Evolutionary conservation across 2,888 invertebrate genomes (phyloP).

Genomic region (Abrostola tripartita): DNA sequence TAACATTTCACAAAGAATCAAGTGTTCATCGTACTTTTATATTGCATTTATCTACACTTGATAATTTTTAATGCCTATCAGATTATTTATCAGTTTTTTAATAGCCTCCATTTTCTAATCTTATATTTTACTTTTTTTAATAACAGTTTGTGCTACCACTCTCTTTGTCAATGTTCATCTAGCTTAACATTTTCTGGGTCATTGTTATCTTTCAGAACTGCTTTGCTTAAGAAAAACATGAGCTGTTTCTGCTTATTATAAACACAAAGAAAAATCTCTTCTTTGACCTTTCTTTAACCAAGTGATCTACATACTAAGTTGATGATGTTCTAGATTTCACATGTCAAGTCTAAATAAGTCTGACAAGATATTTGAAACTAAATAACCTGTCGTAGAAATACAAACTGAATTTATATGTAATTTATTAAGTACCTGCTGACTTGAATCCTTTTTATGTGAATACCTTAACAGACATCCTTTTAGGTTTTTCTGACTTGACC

Average conservation of each 20-base stretch:
- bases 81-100: not conserved
- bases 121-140: no score
- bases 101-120: no score
- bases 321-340: constrained; percentile 34
- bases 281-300: constrained; percentile 23
- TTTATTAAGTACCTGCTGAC: no score
- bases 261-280: constrained; percentile 42
- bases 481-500: no score
- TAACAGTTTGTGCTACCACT: no score
- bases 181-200: constrained; percentile 19
- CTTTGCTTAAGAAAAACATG: constrained; percentile 18
- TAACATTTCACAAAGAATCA: not conserved
- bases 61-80: no score
- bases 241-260: constrained; percentile 32
- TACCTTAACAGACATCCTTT: no score
- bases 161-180: no score
- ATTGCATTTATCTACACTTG: not conserved
- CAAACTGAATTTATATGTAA: no score
- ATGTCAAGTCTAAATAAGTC: not conserved
- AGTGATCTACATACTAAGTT: constrained; percentile 27
- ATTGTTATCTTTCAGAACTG: constrained; percentile 23
- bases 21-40: not conserved
- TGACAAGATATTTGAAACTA: constrained; percentile 15
- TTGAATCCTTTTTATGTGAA: no score
- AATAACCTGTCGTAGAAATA: no score